Base-by-base conservation (phyloP, 2,888 invertebrate species). In the Adelognathus sp. region DNA sequence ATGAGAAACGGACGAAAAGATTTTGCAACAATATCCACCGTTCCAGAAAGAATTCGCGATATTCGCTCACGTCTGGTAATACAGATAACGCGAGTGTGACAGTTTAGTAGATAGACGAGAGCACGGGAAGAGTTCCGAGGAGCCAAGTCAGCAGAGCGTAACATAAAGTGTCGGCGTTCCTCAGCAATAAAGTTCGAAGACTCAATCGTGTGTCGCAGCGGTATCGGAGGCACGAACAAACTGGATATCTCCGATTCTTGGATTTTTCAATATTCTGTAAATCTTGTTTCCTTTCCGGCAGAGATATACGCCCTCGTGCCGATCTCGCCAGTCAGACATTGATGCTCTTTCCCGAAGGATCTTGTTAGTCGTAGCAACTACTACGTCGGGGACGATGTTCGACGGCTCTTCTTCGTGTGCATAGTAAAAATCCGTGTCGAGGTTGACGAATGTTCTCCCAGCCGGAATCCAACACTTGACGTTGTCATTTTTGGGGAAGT, bases 351-450 rank as follows among this genome's bases (percentile, higher is more conserved):
- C 81, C 81, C 81, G 21, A 64, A 81, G 79, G 81, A 77, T 80
- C 84, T 85, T 81, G 81, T 85, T 85, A 83, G 82, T 56, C 63
- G 60, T 81, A 79, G 83, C 74, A 72, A 77, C 75, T 44, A 54
- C 50, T 16, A 16, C n/a, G 18, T 18, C 52, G 58, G 46, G 46
- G 11, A 29, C 36, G 46, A 67, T 2, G 52, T 70, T 74, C 54
- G 60, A 69, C 54, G 67, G 41, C 44, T 67, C 52, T 77, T 74
- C 52, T 78, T 52, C 41, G 33, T 4, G 11, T 41, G 54, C 60
- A 70, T 61, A 52, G 41, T 16, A 66, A 74, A 70, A 21, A 61
- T 56, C 46, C 2, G 24, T 18, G 50, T 36, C 60, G 52, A 33
- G 33, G 56, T 16, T 39, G 54, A 64, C 39, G 31, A 58, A 63